Evolutionary conservation across 2,888 invertebrate species (phyloP), one percentile per base, ranked within the genome.

Genomic region (Helleia helle): DNA sequence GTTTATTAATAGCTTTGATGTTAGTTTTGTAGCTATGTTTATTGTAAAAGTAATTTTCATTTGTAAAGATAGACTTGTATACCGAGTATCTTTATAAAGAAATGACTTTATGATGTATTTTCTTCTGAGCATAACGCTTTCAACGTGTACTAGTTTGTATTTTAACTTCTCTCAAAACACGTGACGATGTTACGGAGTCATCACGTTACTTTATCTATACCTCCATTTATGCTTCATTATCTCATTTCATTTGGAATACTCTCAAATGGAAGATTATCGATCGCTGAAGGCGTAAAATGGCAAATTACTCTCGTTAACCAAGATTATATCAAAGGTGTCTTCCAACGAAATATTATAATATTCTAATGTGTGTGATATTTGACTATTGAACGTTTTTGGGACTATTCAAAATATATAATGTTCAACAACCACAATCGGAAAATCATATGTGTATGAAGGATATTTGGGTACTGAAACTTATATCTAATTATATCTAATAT

Each of bases 271-370:
- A 25, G 28, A 41, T 38, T 39, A 36, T n/a, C 31, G 39, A 42
- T 47, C 43, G 27, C 38, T 40, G 47, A 38, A 48, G 40, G 42
- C 41, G 36, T 25, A 37, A 30, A 34, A 40, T 42, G 36, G 38
- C 40, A 47, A 47, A 49, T 36, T 44, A 36, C 40, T 29, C 29
- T 43, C 41, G 39, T 44, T 50, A 43, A 40, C 30, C 41, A 31
- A 44, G 45, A 52, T 47, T 43, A 47, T 38, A 50, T 50, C 48
- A 47, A 39, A 40, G 48, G 47, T n/a, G n/a, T n/a, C n/a, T n/a
- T n/a, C n/a, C 9, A 12, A 22, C 22, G 11, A 18, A 18, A 12
- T n/a, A n/a, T n/a, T n/a, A n/a, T n/a, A n/a, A n/a, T n/a, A n/a
- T n/a, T n/a, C n/a, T n/a, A n/a, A n/a, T n/a, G n/a, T n/a, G n/a